A percentile compares a stretch with the other conserved stretches of the same genome.
Evolutionary conservation across 2,888 invertebrate species (phyloP).

Genomic region (Agelastica alni): DNA sequence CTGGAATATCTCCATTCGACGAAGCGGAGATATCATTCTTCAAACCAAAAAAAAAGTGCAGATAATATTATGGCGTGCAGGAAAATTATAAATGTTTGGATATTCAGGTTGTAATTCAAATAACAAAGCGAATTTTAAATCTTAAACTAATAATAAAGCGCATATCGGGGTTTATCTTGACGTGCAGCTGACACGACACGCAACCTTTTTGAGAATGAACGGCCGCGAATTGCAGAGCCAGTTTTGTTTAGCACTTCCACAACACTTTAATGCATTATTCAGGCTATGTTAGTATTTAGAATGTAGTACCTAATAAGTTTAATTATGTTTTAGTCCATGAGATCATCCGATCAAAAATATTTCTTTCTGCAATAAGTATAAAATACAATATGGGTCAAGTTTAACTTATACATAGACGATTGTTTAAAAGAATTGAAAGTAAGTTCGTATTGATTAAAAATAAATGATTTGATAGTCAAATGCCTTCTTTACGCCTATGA

Average conservation of each 20-base stretch:
- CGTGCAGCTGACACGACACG: conserved; percentile 31
- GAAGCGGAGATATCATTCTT: conserved; percentile 22
- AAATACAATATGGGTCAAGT: no score
- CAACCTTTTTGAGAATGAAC: conserved; percentile 28
- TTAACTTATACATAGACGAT: no score
- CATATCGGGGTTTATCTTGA: conserved; percentile 33
- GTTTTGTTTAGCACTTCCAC: conserved; percentile 31
- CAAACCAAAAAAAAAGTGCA: conserved; percentile 6
- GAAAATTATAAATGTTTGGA: conserved; percentile 29
- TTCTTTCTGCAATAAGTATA: no score
- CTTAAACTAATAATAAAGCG: conserved; percentile 33
- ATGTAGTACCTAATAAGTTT: conserved; percentile 29
- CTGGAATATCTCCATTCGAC: conserved; percentile 10
- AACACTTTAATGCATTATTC: conserved; percentile 33
- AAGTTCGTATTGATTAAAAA: no score
- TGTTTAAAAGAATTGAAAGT: no score
- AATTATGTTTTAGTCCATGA: conserved; percentile 18
- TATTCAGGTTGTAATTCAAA: conserved; percentile 31
- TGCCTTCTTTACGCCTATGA: no score
- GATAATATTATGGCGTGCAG: conserved; percentile 24
- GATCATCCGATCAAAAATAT: no score
- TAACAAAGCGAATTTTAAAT: conserved; percentile 32
- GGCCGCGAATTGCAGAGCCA: conserved; percentile 22
- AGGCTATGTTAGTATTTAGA: conserved; percentile 31
- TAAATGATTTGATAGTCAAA: no score